Conservation (phyloP, 2,888 invertebrate genomes). For the Charanyca ferruginea region DNA sequence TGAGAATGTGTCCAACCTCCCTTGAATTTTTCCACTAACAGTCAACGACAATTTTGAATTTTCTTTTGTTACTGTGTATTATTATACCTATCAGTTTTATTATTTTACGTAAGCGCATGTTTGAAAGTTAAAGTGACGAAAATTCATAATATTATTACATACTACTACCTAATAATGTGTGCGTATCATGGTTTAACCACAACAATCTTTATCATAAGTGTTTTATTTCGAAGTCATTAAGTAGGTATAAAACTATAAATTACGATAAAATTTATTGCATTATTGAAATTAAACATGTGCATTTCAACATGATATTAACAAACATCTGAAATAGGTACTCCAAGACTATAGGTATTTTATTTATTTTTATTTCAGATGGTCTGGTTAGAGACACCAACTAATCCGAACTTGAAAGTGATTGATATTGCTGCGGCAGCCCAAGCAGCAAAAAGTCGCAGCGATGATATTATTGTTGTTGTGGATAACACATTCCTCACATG, state of each 20-base stretch:
- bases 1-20: neutral
- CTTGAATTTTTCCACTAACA: neutral
- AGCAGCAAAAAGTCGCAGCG: conserved; percentile 78
- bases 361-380: conserved; percentile 92
- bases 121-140: conserved; percentile 54
- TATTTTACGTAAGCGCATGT: conserved; percentile 34
- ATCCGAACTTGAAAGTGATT: conserved; percentile 97
- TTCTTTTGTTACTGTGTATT: conserved; percentile 1
- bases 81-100: conserved; percentile 25
- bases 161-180: conserved; percentile 30
- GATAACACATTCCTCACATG: conserved; percentile 93
- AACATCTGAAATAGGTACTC: conserved; percentile 7
- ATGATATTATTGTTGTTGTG: conserved; percentile 59
- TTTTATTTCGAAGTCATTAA: conserved; percentile 57
- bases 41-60: neutral
- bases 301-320: neutral
- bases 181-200: conserved; percentile 87
- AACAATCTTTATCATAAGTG: conserved; percentile 65
- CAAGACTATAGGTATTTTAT: neutral
- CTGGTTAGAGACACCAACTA: conserved; percentile 99
- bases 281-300: conserved; percentile 30
- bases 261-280: conserved; percentile 49
- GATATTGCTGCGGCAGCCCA: conserved; percentile 95
- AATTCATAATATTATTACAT: conserved; percentile 60
- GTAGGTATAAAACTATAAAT: conserved; percentile 50